Evolutionary conservation across 1,140 invertebrate species (phyloP), one percentile per base, ranked within the genome.

Genomic region (Whitmania pigra): DNA sequence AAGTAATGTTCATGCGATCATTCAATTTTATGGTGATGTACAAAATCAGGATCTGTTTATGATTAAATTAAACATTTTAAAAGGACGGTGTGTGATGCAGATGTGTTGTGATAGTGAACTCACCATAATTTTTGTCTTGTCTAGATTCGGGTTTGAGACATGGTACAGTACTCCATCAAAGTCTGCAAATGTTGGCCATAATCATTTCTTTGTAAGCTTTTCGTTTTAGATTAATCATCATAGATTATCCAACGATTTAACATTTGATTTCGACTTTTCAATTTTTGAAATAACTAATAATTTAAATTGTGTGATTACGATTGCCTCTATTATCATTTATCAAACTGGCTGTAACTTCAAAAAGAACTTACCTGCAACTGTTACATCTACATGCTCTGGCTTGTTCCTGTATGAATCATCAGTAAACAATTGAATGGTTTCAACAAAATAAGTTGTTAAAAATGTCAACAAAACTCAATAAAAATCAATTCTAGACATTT

Each of bases 141-240:
- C 94, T 76, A 88, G 89, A 84, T 93, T 90, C 75, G 93, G 86
- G 87, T 97, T 99, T 70, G 95, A 97, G 85, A 99, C 90, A 83
- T 97, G 94, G 86, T 95, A 99, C 72, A 98, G 83, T 71, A 97
- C 95, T 76, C 96, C 95, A 87, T 99, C 96, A 85, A 99, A 99
- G 86, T 99, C 96, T 77, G 92, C 90, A 78, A 84, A 78, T n/a
- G 31, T 20, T 18, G 57, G 53, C 71, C 43, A 18, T 31, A 63
- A 31, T n/a, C 22, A 57, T 6, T 22, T 53, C 54, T 72, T 63
- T 15, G 15, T 71, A 40, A 31, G n/a, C 9, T 53, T 53, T 1
- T 71, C 49, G 40, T 57, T 29, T 27, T 15, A 7, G 5, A 40
- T n/a, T 72, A 54, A 73, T 72, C 27, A 11, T 22, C 22, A n/a